Percentiles rank a stretch among this genome's conserved stretches.
These are phyloP conservation scores for Pampusana beccarii DNA, from an alignment of 2,113 vertebrate species.

Conservation along the genomic window DNA sequence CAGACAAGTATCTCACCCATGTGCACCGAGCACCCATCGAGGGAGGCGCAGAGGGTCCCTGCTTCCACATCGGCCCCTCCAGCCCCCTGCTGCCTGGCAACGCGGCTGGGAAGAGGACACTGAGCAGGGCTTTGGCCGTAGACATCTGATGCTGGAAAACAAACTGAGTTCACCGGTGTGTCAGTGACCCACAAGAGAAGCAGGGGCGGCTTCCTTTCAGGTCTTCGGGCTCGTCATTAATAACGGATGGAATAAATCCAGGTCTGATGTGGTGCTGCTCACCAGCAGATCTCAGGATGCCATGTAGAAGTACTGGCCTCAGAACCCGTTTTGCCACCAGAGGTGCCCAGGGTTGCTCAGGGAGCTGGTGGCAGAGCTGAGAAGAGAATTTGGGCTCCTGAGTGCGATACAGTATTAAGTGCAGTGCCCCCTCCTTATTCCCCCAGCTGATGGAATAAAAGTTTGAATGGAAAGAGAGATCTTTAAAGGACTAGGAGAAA, in stretches of 20 bases:
- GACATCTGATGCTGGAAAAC: constrained; percentile 58
- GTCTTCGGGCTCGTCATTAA: neutral
- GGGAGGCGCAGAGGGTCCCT: rapidly evolving
- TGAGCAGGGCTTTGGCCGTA: neutral
- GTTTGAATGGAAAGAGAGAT: neutral
- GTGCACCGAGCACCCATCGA: neutral
- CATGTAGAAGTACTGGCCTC: neutral
- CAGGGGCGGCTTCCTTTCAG: constrained; percentile 39
- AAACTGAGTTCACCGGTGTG: constrained; percentile 31
- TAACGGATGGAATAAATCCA: constrained; percentile 29
- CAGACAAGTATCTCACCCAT: rapidly evolving
- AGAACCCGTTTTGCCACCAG: neutral
- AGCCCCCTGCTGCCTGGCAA: neutral
- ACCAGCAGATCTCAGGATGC: neutral
- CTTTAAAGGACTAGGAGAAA: neutral
- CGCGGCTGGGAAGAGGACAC: rapidly evolving
- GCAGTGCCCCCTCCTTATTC: neutral
- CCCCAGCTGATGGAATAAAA: neutral
- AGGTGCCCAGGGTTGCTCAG: neutral
- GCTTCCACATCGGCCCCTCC: neutral
- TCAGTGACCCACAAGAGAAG: constrained; percentile 25
- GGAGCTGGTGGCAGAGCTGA: neutral
- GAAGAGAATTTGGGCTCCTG: neutral
- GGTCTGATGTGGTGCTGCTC: neutral
- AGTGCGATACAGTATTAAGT: rapidly evolving